phyloP scores from a whole-genome alignment of 2,797 vertebrate species.

The Calcarius lapponicus region DNA sequence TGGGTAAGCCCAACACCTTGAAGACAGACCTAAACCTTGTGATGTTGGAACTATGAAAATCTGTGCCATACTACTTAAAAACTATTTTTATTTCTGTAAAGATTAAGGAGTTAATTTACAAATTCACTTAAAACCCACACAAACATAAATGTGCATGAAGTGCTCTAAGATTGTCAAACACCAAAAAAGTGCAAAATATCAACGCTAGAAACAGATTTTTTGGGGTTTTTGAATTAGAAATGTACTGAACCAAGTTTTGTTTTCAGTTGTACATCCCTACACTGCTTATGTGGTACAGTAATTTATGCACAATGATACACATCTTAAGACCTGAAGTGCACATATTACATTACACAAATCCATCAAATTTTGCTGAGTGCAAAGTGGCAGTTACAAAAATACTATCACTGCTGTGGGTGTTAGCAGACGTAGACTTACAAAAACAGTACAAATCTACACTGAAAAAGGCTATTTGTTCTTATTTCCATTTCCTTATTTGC shows the following conservation, averaged over 20 bases:
- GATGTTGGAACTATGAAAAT: background rate
- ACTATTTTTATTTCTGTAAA: conserved; percentile 1
- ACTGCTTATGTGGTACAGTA: background rate
- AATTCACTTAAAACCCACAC: conserved; percentile 7
- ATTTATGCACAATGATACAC: conserved; percentile 10
- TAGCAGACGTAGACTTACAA: background rate
- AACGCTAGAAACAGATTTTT: background rate
- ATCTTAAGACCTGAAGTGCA: conserved; percentile 22
- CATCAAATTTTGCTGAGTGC: conserved; percentile 10
- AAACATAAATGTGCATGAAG: background rate
- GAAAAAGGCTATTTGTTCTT: background rate
- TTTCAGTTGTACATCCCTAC: background rate
- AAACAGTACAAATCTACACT: conserved; percentile 3
- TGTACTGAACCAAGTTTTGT: background rate
- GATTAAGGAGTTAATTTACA: background rate
- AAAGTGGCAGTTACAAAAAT: conserved; percentile 32
- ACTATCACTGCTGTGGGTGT: background rate
- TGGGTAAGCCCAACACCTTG: background rate
- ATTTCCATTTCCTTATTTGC: background rate
- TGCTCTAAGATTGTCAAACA: background rate
- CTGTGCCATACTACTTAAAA: background rate
- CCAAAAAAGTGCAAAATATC: conserved; percentile 26
- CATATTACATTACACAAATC: background rate
- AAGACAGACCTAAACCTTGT: background rate
- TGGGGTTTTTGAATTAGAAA: background rate